phyloP scores from a whole-genome alignment of 1,140 invertebrate genomes.

The Lineus longissimus region DNA sequence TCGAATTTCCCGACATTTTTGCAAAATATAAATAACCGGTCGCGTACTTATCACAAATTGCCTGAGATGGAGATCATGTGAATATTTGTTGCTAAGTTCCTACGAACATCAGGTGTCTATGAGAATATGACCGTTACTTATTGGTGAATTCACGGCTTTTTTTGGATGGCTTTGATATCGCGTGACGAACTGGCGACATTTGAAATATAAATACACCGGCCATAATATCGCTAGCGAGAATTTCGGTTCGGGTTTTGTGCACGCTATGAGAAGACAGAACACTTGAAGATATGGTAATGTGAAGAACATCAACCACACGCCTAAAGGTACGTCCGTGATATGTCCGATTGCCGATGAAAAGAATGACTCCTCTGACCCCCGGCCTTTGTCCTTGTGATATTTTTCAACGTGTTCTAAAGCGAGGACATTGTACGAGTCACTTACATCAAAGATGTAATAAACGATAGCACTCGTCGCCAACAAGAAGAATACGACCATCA shows the following conservation, averaged over 20 bases:
- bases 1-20: too few species aligned
- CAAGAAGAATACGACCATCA: slow-evolving; percentile 31
- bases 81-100: neutral
- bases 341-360: slow-evolving; percentile 27
- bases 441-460: slow-evolving; percentile 48
- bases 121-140: neutral
- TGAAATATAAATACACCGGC: slow-evolving; percentile 34
- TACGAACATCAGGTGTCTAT: neutral
- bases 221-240: slow-evolving; percentile 37
- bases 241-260: slow-evolving; percentile 38
- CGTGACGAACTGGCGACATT: neutral
- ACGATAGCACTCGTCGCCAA: slow-evolving; percentile 30
- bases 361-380: slow-evolving; percentile 7
- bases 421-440: slow-evolving; percentile 39
- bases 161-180: neutral
- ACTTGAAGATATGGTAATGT: slow-evolving; percentile 41
- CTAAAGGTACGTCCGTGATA: slow-evolving; percentile 34
- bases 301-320: slow-evolving; percentile 34
- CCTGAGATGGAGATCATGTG: neutral
- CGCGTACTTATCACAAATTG: too few species aligned
- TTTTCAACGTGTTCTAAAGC: slow-evolving; percentile 37
- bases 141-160: slow-evolving; percentile 6
- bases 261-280: slow-evolving; percentile 41
- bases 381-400: slow-evolving; percentile 23
- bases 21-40: too few species aligned